Evolutionary conservation across 2,113 vertebrate genomes (phyloP), one percentile per base, ranked within the genome.

Genomic region (Bambusicola thoracicus): DNA sequence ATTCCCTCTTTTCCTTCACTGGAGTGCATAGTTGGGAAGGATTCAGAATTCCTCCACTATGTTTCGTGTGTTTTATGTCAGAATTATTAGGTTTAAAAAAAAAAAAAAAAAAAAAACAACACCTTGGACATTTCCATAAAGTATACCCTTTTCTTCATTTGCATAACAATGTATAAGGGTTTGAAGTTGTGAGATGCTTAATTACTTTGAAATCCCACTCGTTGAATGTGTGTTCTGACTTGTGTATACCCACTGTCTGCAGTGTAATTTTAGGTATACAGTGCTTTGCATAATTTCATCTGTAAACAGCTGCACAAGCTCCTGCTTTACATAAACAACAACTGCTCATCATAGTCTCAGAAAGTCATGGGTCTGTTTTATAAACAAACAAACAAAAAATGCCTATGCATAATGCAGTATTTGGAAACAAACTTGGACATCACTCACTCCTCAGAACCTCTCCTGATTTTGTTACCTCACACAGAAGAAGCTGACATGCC

Each of bases 341-440:
- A 2, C 44, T 81, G 21, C 44, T 85, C 59, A 68, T 93, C 75
- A 6, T 62, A 76, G 70, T 62, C 66, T 80, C 75, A 80, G 51
- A 83, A 92, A 92, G 81, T 81, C 66, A 87, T 5, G n/a, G 44
- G 27, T 86, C 72, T 84, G 63, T 36, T 93, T 88, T 92, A 81
- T 89, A 93, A 96, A 94, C 59, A 93, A 93, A 63, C 55, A 89
- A 87, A 78, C 34, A 61, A 72, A 80, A 89, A 85, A 62, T 76
- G 41, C 6, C 32, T 66, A 8, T 55, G 30, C 81, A 72, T 89
- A 82, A 87, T 89, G 59, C 29, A 40, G 70, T 70, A 43, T 95
- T 94, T 96, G 55, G 81, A 96, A 93, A 93, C 70, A 93, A 87
- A 94, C 21, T 72, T 66, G 70, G 89, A 74, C 40, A 17, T 85